A percentile compares a stretch with the other conserved stretches of the same genome.
Evolutionary conservation across 2,888 invertebrate genomes (phyloP).

Genomic region (Slavum lentiscoides): DNA sequence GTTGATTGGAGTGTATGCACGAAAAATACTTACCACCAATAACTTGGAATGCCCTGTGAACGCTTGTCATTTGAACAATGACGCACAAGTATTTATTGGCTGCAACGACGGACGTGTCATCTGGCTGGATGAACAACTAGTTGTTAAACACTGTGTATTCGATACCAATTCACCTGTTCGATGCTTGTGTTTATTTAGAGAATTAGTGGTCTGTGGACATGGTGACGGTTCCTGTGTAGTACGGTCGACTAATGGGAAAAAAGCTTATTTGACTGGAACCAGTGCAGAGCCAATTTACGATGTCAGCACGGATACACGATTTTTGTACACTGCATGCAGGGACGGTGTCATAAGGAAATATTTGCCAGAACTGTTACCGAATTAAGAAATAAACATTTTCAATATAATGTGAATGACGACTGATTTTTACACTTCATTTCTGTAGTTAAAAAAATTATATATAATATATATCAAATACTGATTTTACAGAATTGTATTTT

Average conservation of each 20-base stretch:
- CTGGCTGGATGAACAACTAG: slow-evolving; percentile 25
- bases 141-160: slow-evolving; percentile 56
- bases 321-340: slow-evolving; percentile 68
- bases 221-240: slow-evolving; percentile 70
- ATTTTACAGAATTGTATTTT: not conserved
- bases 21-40: slow-evolving; percentile 61
- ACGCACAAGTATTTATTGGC: slow-evolving; percentile 64
- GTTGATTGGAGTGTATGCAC: slow-evolving; percentile 65
- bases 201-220: slow-evolving; percentile 63
- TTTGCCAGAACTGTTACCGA: slow-evolving; percentile 57
- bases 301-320: slow-evolving; percentile 64
- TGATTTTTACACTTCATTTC: not conserved
- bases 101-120: slow-evolving; percentile 64
- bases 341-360: slow-evolving; percentile 70
- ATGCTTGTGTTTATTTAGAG: slow-evolving; percentile 56
- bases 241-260: slow-evolving; percentile 60
- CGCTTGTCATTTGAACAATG: slow-evolving; percentile 63
- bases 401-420: not conserved
- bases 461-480: no score
- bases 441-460: not conserved
- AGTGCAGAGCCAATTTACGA: slow-evolving; percentile 73
- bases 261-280: slow-evolving; percentile 69
- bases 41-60: slow-evolving; percentile 65
- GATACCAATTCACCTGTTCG: slow-evolving; percentile 59
- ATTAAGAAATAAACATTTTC: slow-evolving; percentile 19